Evolutionary conservation across 2,888 invertebrate species (phyloP).

Genomic region (Habrosyne pyritoides): DNA sequence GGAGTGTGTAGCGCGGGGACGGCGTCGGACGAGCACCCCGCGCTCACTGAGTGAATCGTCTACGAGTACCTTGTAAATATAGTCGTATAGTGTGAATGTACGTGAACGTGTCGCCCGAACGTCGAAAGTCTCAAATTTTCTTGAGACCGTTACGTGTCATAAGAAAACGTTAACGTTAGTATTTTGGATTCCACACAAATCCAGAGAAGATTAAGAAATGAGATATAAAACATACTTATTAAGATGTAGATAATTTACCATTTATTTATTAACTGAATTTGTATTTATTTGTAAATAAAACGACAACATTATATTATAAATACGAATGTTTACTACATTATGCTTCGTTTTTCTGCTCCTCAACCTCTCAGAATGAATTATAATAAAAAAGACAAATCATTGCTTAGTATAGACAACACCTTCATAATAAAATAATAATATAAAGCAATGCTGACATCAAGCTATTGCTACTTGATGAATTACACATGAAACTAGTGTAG

Average conservation of each 20-base stretch:
- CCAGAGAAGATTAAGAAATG: conserved; percentile 82
- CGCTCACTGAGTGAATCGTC: conserved; percentile 71
- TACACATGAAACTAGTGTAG: conserved; percentile 1
- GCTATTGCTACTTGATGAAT: background rate
- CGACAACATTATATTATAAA: conserved; percentile 83
- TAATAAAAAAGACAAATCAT: background rate
- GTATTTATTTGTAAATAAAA: conserved; percentile 85
- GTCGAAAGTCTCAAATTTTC: conserved; percentile 82
- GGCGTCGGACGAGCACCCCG: conserved; percentile 66
- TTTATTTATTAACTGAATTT: conserved; percentile 84
- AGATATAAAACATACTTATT: conserved; percentile 83
- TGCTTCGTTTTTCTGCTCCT: conserved; percentile 68
- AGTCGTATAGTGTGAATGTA: conserved; percentile 83
- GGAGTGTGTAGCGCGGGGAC: conserved; percentile 68
- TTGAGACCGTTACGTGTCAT: conserved; percentile 83
- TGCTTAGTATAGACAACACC: no score
- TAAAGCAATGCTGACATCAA: background rate
- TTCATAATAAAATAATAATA: conserved; percentile 2
- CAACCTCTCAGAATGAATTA: background rate
- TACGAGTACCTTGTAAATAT: conserved; percentile 81
- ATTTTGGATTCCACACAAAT: conserved; percentile 79
- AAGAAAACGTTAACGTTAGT: conserved; percentile 81
- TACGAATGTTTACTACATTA: conserved; percentile 83
- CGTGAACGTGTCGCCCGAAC: conserved; percentile 83
- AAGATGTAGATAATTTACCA: conserved; percentile 84